These are phyloP conservation scores for Matsumurasca onukii DNA, from an alignment of 1,140 invertebrate species.

Conservation along the genomic window DNA sequence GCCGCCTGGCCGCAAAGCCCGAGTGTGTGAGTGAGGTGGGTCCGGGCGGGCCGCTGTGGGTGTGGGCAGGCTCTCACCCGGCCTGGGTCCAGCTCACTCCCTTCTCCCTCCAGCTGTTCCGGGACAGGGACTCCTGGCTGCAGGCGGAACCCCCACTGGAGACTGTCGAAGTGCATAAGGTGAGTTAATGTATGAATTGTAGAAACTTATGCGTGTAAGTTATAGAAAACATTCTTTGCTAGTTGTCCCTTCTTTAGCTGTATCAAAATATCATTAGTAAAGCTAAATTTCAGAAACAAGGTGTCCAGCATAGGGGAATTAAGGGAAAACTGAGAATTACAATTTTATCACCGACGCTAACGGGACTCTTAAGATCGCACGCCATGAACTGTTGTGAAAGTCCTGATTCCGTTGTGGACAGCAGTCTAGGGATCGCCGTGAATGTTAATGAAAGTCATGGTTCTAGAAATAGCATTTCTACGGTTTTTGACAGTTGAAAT, in stretches of 20 bases:
- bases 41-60: constrained; percentile 54
- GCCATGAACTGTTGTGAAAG: too few relatives aligned
- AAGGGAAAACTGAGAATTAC: too few relatives aligned
- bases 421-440: too few relatives aligned
- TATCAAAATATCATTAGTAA: neutral
- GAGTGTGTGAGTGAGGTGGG: constrained; percentile 59
- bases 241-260: neutral
- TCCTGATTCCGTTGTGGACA: too few relatives aligned
- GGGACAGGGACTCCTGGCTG: constrained; percentile 50
- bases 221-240: neutral
- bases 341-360: too few relatives aligned
- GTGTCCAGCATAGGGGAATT: too few relatives aligned
- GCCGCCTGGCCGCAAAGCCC: constrained; percentile 66
- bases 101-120: constrained; percentile 46
- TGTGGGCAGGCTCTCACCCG: constrained; percentile 11
- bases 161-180: constrained; percentile 48
- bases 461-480: too few relatives aligned
- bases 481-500: too few relatives aligned
- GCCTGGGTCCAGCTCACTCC: constrained; percentile 38
- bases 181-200: too few relatives aligned
- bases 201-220: neutral
- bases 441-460: too few relatives aligned
- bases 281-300: too few relatives aligned
- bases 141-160: constrained; percentile 46
- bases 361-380: too few relatives aligned